Evolutionary conservation across 2,888 invertebrate species (phyloP).

Genomic region (Polydrusus pterygomalis): DNA sequence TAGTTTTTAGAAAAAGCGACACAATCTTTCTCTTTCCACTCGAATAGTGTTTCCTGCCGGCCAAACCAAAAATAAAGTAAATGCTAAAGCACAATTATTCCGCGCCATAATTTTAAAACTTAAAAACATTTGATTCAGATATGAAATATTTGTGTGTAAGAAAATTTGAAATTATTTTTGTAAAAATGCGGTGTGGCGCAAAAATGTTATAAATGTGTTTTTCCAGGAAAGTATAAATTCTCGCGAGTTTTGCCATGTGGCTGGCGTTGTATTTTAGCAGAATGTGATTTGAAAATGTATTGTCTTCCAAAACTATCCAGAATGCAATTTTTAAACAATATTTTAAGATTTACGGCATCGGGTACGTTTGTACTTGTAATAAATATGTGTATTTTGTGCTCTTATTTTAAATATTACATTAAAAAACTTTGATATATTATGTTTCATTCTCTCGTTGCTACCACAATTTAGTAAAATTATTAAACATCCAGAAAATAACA

Average conservation of each 20-base stretch:
- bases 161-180: slow-evolving; percentile 43
- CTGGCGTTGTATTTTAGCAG: slow-evolving; percentile 22
- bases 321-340: not conserved
- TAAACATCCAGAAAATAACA: too few relatives aligned
- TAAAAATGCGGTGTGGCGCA: slow-evolving; percentile 34
- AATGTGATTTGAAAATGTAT: slow-evolving; percentile 31
- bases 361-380: too few relatives aligned
- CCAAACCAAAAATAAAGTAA: slow-evolving; percentile 23
- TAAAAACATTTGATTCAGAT: slow-evolving; percentile 41
- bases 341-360: too few relatives aligned
- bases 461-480: too few relatives aligned
- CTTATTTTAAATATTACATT: too few relatives aligned
- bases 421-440: too few relatives aligned
- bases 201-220: slow-evolving; percentile 44
- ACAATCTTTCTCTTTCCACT: slow-evolving; percentile 34
- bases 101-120: slow-evolving; percentile 36
- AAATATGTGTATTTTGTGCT: too few relatives aligned
- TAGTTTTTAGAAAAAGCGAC: not conserved
- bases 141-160: slow-evolving; percentile 37
- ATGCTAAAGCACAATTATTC: slow-evolving; percentile 29
- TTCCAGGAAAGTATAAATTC: slow-evolving; percentile 50
- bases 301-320: slow-evolving; percentile 18
- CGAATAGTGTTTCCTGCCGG: slow-evolving; percentile 26
- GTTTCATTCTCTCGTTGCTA: too few relatives aligned
- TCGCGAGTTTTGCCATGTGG: slow-evolving; percentile 33